phyloP scores from a whole-genome alignment of 2,888 invertebrate genomes.

The Euclidia mi region DNA sequence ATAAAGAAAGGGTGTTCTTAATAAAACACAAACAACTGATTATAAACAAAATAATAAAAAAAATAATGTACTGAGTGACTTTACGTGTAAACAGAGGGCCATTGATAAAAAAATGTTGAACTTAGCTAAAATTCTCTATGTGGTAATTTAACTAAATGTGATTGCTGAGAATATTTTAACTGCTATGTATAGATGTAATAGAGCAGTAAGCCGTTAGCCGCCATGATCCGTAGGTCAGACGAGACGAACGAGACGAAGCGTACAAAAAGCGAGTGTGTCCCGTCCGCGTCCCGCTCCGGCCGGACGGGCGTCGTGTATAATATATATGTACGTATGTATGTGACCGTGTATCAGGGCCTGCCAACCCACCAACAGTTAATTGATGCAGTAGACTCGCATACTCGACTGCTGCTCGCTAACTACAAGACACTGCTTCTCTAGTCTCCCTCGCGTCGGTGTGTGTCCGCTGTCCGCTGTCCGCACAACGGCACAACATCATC shows the following conservation, averaged over 20 bases:
- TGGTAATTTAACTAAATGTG: constrained; percentile 89
- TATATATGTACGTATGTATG: constrained; percentile 63
- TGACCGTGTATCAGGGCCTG: constrained; percentile 76
- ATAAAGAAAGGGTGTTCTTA: constrained; percentile 88
- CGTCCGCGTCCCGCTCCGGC: too few relatives aligned
- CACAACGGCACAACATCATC: too few relatives aligned
- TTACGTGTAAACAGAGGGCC: constrained; percentile 90
- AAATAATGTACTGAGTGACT: constrained; percentile 89
- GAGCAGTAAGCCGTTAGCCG: constrained; percentile 76
- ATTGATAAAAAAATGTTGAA: constrained; percentile 89
- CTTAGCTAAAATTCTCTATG: constrained; percentile 89
- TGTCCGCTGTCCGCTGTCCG: too few relatives aligned
- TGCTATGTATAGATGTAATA: constrained; percentile 86
- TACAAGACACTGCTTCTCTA: constrained; percentile 86
- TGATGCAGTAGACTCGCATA: constrained; percentile 89
- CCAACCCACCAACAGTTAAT: constrained; percentile 86
- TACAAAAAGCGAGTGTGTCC: too few relatives aligned
- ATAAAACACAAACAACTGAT: constrained; percentile 88
- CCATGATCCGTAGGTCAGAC: too few relatives aligned
- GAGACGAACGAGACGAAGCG: too few relatives aligned
- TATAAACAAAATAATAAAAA: constrained; percentile 85
- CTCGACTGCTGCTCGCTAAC: constrained; percentile 79
- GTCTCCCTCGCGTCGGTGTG: constrained; percentile 87
- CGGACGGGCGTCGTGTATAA: too few relatives aligned
- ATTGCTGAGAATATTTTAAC: constrained; percentile 89